Percentiles rank a stretch among this genome's conserved stretches.
Conservation (phyloP, 2,888 invertebrate species). For the Parochlus steinenii region DNA sequence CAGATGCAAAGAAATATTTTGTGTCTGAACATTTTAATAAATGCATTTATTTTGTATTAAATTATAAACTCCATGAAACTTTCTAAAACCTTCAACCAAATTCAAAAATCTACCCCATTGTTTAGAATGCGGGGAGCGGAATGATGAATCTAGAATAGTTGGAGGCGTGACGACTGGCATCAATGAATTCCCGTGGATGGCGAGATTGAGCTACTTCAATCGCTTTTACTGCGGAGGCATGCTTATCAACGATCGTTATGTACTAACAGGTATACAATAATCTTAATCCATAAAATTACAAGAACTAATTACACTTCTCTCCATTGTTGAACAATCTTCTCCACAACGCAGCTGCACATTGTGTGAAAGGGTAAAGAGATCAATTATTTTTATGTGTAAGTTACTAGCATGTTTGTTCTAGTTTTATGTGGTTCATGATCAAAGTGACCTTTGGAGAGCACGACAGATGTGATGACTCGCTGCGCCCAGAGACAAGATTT, state of each 20-base stretch:
- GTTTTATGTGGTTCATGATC: constrained; percentile 88
- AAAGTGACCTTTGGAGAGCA: constrained; percentile 79
- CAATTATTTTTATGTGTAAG: background rate
- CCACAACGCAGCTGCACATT: constrained; percentile 54
- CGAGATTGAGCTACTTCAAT: constrained; percentile 68
- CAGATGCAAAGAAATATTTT: too few relatives aligned
- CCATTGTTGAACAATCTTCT: background rate
- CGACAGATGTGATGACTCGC: constrained; percentile 59
- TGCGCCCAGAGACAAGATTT: constrained; percentile 59
- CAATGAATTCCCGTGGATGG: constrained; percentile 85
- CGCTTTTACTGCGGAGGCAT: constrained; percentile 82
- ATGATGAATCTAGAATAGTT: constrained; percentile 66
- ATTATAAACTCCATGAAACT: too few relatives aligned
- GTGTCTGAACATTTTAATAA: too few relatives aligned
- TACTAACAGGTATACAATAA: constrained; percentile 38
- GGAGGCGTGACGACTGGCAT: constrained; percentile 58
- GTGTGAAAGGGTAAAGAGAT: constrained; percentile 61
- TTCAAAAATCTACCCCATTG: constrained; percentile 14
- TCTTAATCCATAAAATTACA: background rate
- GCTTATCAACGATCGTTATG: constrained; percentile 74
- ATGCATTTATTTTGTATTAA: too few relatives aligned
- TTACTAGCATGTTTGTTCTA: constrained; percentile 20
- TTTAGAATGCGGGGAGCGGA: constrained; percentile 66
- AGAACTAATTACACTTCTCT: background rate
- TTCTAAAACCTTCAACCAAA: background rate